These are phyloP conservation scores for Lasius platythorax DNA, from an alignment of 2,888 invertebrate species.

Conservation along the genomic window DNA sequence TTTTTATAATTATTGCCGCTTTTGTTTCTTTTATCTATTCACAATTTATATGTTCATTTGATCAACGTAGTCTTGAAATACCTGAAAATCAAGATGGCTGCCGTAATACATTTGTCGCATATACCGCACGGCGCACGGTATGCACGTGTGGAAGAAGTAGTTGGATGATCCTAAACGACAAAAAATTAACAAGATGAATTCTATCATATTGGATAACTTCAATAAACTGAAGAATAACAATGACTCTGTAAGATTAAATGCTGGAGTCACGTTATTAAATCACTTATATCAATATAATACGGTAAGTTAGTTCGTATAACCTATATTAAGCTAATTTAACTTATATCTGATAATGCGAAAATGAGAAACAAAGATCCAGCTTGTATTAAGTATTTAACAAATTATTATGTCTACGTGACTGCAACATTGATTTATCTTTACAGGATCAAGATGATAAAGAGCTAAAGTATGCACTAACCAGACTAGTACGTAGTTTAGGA, in stretches of 20 bases:
- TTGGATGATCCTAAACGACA: slow-evolving; percentile 46
- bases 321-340: background rate
- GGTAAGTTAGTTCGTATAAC: slow-evolving; percentile 81
- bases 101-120: background rate
- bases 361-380: background rate
- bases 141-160: slow-evolving; percentile 70
- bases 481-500: slow-evolving; percentile 91
- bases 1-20: background rate
- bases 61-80: slow-evolving; percentile 56
- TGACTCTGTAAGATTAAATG: slow-evolving; percentile 84
- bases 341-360: background rate
- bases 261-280: slow-evolving; percentile 84
- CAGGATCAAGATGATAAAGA: slow-evolving; percentile 83
- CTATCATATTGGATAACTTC: slow-evolving; percentile 86
- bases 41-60: slow-evolving; percentile 12
- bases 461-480: slow-evolving; percentile 89
- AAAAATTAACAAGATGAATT: slow-evolving; percentile 79
- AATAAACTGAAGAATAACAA: slow-evolving; percentile 84
- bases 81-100: slow-evolving; percentile 65
- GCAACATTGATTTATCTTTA: slow-evolving; percentile 1
- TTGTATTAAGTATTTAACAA: background rate
- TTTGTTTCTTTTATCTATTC: background rate
- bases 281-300: slow-evolving; percentile 83
- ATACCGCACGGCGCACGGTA: slow-evolving; percentile 20
- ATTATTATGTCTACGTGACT: background rate